Evolutionary conservation across 2,797 vertebrate genomes (phyloP), one percentile per base, ranked within the genome.

Genomic region (Muscicapa comitata): DNA sequence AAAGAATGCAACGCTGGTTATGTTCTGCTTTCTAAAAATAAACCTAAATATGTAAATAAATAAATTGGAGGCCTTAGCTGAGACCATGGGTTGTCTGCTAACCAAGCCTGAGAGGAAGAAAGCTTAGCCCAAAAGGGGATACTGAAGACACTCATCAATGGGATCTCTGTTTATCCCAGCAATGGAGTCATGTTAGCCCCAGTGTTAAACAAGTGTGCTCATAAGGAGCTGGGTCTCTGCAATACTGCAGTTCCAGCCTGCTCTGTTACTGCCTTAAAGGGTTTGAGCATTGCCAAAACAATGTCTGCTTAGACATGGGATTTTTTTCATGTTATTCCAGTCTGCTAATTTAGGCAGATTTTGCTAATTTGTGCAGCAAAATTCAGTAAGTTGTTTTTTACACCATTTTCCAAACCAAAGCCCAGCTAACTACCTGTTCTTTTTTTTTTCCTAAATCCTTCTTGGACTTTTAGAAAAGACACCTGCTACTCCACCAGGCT

Each of bases 11-110:
- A 11, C n/a, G 10, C 14, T 42, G 57, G 33, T 47, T 63, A 45
- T 7, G 9, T 24, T 84, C 53, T 79, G 24, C 21, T 90, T 82
- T 66, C 84, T 76, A 74, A 80, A 93, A 85, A 89, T 47, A 86
- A 70, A 62, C 29, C 13, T 51, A 31, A 35, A 35, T 14, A 42
- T 0, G 7, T 26, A 58, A 58, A 55, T 37, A 57, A 47, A 73
- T 29, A 90, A 81, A 77, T 55, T 11, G 5, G 17, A 48, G 50
- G 26, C 54, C 62, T 50, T 1, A 54, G 31, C 4, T 66, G 33
- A 58, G 11, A 78, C 19, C 7, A 58, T 0, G 1, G 18, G 11
- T 9, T 84, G 21, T 26, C 35, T 77, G 7, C 61, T 79, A 71
- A 53, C 7, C 17, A 47, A n/a, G 45, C 20, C n/a, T 38, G n/a